Percentiles rank a stretch among this genome's conserved stretches.
Evolutionary conservation across 2,113 vertebrate species (phyloP).

Genomic region (Nansenia antarctica): DNA sequence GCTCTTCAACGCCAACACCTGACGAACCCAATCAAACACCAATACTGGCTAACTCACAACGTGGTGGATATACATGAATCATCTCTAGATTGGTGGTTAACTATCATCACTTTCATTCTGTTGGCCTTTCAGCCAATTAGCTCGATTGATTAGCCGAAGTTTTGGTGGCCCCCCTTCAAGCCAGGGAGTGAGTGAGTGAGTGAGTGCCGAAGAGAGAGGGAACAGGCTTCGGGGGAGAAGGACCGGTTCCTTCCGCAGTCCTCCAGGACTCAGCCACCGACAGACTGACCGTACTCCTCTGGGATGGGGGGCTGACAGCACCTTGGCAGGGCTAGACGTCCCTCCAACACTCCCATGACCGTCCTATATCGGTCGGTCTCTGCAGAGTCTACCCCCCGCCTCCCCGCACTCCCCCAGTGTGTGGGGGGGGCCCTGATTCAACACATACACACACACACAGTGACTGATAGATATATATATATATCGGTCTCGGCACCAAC

Average conservation of each 20-base stretch:
- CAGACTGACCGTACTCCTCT: neutral
- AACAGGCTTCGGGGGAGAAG: too few species aligned
- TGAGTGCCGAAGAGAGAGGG: too few species aligned
- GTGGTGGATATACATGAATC: too few species aligned
- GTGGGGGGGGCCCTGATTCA: too few species aligned
- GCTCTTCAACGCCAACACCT: neutral
- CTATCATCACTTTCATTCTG: too few species aligned
- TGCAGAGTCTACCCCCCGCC: neutral
- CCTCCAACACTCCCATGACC: neutral
- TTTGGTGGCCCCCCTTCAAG: too few species aligned
- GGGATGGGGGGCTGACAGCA: neutral
- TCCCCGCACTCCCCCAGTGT: too few species aligned
- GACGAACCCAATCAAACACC: neutral
- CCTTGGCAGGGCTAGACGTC: neutral
- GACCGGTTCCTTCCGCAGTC: neutral
- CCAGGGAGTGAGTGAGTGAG: too few species aligned
- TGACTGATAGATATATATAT: neutral
- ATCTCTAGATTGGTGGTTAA: too few species aligned
- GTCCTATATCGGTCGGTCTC: neutral
- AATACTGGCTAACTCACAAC: neutral
- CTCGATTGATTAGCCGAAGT: too few species aligned
- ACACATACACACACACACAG: neutral
- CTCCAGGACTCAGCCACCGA: neutral
- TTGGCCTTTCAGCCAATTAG: too few species aligned
- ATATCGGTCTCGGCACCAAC: neutral